These are phyloP conservation scores for Rhynchomys soricoides DNA, from an alignment of 2,113 vertebrate species.

Conservation along the genomic window DNA sequence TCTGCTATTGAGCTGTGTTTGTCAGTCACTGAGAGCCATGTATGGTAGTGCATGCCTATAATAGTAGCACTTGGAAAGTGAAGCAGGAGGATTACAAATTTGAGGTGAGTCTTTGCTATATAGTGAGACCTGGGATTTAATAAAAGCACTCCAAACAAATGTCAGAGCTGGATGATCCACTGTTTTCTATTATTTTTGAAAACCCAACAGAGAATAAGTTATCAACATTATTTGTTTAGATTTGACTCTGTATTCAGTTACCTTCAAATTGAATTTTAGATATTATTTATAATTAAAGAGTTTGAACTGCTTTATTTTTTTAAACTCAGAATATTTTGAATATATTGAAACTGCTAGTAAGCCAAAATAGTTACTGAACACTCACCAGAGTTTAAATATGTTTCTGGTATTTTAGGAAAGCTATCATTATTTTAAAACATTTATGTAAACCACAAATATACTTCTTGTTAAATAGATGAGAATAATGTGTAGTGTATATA, in stretches of 20 bases:
- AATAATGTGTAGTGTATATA: background rate
- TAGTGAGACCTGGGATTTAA: background rate
- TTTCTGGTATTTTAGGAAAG: background rate
- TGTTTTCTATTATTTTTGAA: background rate
- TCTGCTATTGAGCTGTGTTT: background rate
- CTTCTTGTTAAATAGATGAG: background rate
- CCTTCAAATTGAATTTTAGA: background rate
- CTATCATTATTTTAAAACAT: background rate
- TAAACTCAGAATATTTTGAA: background rate
- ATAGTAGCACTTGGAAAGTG: background rate
- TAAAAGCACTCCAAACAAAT: background rate
- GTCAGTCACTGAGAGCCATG: background rate
- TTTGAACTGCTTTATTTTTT: background rate
- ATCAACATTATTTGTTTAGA: background rate
- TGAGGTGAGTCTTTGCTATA: background rate
- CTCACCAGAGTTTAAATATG: background rate
- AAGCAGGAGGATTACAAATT: background rate
- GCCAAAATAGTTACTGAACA: background rate
- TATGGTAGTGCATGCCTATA: background rate
- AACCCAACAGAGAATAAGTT: background rate
- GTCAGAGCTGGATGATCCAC: background rate
- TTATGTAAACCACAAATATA: background rate
- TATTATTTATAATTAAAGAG: background rate
- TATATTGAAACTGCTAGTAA: background rate
- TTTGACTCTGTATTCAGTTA: background rate